A percentile compares a stretch with the other conserved stretches of the same genome.
Conservation (phyloP, 2,888 invertebrate genomes). For the Campoletis raptor region DNA sequence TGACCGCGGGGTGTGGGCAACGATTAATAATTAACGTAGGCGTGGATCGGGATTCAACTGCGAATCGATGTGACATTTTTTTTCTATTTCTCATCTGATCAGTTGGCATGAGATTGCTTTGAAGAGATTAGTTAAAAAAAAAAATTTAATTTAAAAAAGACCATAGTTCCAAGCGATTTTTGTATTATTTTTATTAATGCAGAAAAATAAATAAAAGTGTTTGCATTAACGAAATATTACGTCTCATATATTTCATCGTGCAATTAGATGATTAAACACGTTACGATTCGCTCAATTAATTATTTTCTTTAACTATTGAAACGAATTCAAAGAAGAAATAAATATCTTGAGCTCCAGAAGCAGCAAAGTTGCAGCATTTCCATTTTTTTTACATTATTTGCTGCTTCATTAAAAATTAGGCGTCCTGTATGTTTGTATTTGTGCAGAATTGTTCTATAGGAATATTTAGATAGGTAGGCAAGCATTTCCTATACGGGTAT, state of each 20-base stretch:
- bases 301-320: neutral
- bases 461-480: neutral
- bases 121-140: neutral
- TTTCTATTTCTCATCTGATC: neutral
- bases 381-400: neutral
- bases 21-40: constrained; percentile 65
- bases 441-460: neutral
- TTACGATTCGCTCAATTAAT: no score
- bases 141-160: no score
- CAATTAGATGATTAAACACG: no score
- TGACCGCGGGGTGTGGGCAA: constrained; percentile 54
- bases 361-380: neutral
- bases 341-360: neutral
- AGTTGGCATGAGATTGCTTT: neutral
- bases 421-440: neutral
- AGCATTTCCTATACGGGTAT: constrained; percentile 44
- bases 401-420: neutral
- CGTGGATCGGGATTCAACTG: constrained; percentile 45
- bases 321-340: neutral
- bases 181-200: neutral
- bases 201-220: neutral
- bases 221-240: no score
- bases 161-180: no score
- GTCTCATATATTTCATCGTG: no score
- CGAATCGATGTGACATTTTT: neutral